A percentile compares a stretch with the other conserved stretches of the same genome.
Evolutionary conservation across 1,140 invertebrate genomes (phyloP).

Genomic region (Eubasilissa regina): DNA sequence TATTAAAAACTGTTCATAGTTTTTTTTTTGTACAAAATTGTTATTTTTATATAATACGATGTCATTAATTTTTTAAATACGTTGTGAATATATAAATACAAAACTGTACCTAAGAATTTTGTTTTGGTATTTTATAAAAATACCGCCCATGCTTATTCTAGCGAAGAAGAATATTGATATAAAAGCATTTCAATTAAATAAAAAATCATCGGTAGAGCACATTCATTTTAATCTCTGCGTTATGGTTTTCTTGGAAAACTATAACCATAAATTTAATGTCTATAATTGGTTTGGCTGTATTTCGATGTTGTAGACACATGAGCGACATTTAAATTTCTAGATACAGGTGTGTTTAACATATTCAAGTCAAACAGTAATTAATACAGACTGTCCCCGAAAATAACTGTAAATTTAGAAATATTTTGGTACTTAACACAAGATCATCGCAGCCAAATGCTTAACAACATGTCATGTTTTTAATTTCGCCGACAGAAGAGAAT

Average conservation of each 20-base stretch:
- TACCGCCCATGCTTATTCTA: too few relatives aligned
- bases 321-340: constrained; percentile 39
- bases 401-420: constrained; percentile 28
- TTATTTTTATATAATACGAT: too few relatives aligned
- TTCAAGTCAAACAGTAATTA: constrained; percentile 39
- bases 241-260: constrained; percentile 26
- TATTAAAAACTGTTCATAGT: too few relatives aligned
- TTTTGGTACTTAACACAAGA: constrained; percentile 4
- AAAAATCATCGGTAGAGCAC: too few relatives aligned
- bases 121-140: too few relatives aligned
- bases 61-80: too few relatives aligned
- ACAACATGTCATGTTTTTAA: constrained; percentile 28
- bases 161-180: too few relatives aligned
- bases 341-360: constrained; percentile 42
- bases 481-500: background rate
- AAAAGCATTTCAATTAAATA: too few relatives aligned
- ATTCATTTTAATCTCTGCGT: background rate
- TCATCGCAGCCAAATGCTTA: constrained; percentile 22
- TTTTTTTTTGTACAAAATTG: too few relatives aligned
- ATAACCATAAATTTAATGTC: constrained; percentile 38
- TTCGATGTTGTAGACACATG: constrained; percentile 21
- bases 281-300: constrained; percentile 34
- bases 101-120: too few relatives aligned
- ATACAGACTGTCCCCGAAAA: constrained; percentile 14
- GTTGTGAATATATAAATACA: too few relatives aligned